Base-by-base conservation (phyloP, 2,797 vertebrate species). In the Bradypodion ventrale region DNA sequence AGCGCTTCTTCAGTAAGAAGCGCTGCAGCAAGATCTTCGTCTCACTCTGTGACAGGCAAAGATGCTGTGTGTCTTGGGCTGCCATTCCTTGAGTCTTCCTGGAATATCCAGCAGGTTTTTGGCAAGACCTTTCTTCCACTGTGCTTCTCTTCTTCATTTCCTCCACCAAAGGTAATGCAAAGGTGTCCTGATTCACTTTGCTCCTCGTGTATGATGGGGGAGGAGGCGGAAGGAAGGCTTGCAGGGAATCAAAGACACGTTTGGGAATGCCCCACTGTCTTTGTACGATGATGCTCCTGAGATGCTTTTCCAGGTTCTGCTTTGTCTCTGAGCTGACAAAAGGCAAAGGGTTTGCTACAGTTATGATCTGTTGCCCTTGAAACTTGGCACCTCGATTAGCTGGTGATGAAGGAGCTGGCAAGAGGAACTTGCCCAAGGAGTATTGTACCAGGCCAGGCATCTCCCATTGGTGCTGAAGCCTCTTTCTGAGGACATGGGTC, bases 381-480 rank as follows among this genome's bases (percentile, higher is more conserved):
- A 40, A 2, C 16, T 4, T 3, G 12, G 65, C 7, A 5, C 16
- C 10, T 1, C 0, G 25, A 3, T 1, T 59, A 19, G 19, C 1
- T 5, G 23, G 27, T 2, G 44, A 12, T 21, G 72, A 15, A 19
- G 77, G 32, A 6, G 29, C 44, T 6, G 70, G 16, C 5, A 32
- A 3, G 25, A 80, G 35, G 29, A 87, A 75, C n/a, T 27, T 2
- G 15, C 46, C 83, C 32, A 78, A 1, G n/a, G 74, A 78, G 16
- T 25, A 29, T 5, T 78, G 70, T 5, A 68, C 46, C 5, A 87
- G 46, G 37, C 59, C 9, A 7, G 85, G 85, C 23, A 78, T 40
- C 2, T 75, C 81, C 80, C 85, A 87, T 25, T 83, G 44, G 32
- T 87, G 81, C 44, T 87, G 85, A 35, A 87, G 35, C 32, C 75